phyloP scores from a whole-genome alignment of 2,797 vertebrate species.

The Allobates femoralis region DNA sequence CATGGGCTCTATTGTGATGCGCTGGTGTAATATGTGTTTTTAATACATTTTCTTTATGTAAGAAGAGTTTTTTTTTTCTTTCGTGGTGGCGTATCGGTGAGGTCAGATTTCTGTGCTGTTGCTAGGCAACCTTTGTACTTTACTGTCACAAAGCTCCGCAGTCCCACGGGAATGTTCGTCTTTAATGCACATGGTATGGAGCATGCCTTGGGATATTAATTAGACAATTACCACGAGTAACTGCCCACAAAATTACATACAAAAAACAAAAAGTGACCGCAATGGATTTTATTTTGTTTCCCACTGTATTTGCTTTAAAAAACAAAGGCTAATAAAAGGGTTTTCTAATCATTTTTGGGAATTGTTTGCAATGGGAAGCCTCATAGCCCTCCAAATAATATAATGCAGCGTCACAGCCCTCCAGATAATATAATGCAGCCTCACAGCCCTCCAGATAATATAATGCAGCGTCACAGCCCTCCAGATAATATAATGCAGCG shows the following conservation, averaged over 20 bases:
- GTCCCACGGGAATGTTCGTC: not conserved
- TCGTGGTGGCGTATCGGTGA: not conserved
- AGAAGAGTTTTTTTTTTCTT: conserved; percentile 1
- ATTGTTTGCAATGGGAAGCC: too few relatives aligned
- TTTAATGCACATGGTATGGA: conserved; percentile 14
- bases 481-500: too few relatives aligned
- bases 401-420: too few relatives aligned
- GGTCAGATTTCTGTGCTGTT: conserved; percentile 50
- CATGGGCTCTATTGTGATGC: not conserved
- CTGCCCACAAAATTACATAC: not conserved
- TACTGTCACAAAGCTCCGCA: conserved; percentile 4
- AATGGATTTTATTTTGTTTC: not conserved
- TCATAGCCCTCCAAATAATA: too few relatives aligned
- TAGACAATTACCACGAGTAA: not conserved
- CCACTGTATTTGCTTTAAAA: not conserved
- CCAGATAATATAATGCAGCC: too few relatives aligned
- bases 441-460: too few relatives aligned
- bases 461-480: too few relatives aligned
- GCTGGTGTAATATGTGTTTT: conserved; percentile 14
- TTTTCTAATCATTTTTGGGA: not conserved
- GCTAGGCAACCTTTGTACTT: conserved; percentile 15
- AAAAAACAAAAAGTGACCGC: not conserved
- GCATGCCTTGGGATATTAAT: conserved; percentile 16
- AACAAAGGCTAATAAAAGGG: not conserved
- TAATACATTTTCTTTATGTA: conserved; percentile 1